These are phyloP conservation scores for Lasiurus cinereus DNA, from an alignment of 2,113 vertebrate genomes.

Conservation along the genomic window DNA sequence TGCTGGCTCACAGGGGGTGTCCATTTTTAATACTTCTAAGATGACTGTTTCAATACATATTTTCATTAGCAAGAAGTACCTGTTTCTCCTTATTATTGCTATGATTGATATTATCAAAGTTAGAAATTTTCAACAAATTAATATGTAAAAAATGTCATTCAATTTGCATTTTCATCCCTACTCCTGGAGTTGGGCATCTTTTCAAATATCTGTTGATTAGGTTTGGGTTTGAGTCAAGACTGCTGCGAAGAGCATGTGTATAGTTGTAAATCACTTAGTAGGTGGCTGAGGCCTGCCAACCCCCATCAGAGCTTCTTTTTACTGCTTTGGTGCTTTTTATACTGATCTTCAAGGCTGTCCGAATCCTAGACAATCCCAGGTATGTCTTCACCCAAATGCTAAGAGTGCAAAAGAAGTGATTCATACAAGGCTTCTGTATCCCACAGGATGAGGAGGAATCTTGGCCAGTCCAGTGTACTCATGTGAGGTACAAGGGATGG, in stretches of 20 bases:
- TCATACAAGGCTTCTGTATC: not conserved
- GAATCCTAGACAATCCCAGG: not conserved
- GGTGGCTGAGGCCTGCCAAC: not conserved
- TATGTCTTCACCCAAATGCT: not conserved
- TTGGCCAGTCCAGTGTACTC: not conserved
- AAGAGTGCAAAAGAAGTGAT: not conserved
- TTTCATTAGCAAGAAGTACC: not conserved
- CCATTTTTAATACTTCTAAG: constrained; percentile 4
- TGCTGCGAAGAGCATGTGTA: not conserved
- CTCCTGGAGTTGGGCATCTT: not conserved
- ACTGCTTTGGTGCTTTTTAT: not conserved
- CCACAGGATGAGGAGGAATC: not conserved
- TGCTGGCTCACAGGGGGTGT: not conserved
- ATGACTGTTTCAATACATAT: not conserved
- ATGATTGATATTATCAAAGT: constrained; percentile 6
- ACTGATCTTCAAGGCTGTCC: not conserved
- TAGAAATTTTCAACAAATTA: constrained; percentile 11
- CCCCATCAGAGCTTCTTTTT: not conserved
- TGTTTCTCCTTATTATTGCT: not conserved
- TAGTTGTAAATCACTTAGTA: not conserved
- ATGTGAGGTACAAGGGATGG: not conserved
- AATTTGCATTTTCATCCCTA: constrained; percentile 19
- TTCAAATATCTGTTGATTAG: not conserved
- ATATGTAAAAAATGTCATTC: not conserved
- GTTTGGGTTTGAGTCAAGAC: not conserved